These are phyloP conservation scores for Syngnathoides biaculeatus DNA, from an alignment of 2,113 vertebrate genomes.

Conservation along the genomic window DNA sequence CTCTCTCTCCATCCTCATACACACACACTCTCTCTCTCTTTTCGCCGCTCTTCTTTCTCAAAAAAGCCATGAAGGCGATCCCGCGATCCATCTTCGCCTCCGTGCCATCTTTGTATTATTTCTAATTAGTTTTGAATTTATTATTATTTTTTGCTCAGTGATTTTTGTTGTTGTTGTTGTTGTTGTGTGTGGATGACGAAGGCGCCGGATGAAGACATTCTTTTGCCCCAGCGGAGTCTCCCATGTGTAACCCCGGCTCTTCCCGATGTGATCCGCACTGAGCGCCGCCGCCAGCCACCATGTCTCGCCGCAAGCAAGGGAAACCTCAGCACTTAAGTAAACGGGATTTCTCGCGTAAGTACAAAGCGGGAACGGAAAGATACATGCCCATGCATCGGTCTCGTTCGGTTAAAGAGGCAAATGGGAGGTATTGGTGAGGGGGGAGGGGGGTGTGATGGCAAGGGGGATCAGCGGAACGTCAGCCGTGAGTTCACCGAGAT, in stretches of 20 bases:
- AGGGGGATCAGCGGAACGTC: conserved; percentile 18
- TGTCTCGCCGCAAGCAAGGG: conserved; percentile 99
- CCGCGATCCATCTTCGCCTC: conserved; percentile 98
- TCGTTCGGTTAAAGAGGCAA: conserved; percentile 55
- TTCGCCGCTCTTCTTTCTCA: conserved; percentile 69
- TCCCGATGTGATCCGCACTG: conserved; percentile 91
- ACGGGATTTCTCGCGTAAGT: conserved; percentile 99
- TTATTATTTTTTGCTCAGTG: conserved; percentile 42
- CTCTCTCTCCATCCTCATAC: conserved; percentile 65
- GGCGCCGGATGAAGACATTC: conserved; percentile 98
- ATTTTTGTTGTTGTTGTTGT: conserved; percentile 1
- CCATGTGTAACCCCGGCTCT: conserved; percentile 88
- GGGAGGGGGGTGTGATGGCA: background rate
- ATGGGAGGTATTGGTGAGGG: background rate
- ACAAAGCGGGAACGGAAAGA: conserved; percentile 66
- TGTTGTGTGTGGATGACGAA: conserved; percentile 86
- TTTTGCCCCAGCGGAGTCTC: conserved; percentile 88
- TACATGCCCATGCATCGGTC: conserved; percentile 18
- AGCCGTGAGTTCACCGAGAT: conserved; percentile 62
- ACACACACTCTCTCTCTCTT: conserved; percentile 66
- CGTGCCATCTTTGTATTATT: conserved; percentile 99
- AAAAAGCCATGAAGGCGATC: conserved; percentile 98
- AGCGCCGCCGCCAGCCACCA: conserved; percentile 87
- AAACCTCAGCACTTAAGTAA: conserved; percentile 99
- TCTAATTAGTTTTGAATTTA: conserved; percentile 88